Evolutionary conservation across 1,140 invertebrate species (phyloP).

Genomic region (Telenomus remus): DNA sequence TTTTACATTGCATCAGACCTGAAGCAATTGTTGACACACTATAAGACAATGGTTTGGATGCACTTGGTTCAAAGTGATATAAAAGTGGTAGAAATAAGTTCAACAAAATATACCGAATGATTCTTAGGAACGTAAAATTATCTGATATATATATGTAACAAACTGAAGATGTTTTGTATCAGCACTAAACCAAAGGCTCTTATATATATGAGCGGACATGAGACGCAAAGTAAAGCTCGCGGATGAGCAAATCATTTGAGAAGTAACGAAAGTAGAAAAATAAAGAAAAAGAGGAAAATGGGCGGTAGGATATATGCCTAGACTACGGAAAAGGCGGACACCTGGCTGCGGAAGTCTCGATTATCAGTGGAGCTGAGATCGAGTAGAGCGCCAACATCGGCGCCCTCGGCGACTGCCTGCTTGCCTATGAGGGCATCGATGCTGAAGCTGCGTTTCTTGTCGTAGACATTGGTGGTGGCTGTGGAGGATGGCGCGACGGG

Average conservation of each 20-base stretch:
- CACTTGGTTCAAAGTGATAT: background rate
- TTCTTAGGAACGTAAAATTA: no score
- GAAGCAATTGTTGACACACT: background rate
- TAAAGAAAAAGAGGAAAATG: background rate
- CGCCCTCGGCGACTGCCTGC: constrained; percentile 64
- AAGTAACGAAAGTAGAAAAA: background rate
- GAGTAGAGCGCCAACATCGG: constrained; percentile 63
- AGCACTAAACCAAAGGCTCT: no score
- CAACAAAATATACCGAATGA: no score
- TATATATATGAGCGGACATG: no score
- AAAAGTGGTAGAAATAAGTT: no score
- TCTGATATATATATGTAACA: no score
- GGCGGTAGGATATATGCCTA: constrained; percentile 35
- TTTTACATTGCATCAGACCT: background rate
- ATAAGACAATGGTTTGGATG: background rate
- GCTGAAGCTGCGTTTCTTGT: constrained; percentile 74
- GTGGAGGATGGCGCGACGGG: constrained; percentile 13
- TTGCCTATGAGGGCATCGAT: constrained; percentile 77
- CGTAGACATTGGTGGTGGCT: constrained; percentile 39
- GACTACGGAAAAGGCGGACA: constrained; percentile 74
- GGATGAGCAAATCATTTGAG: no score
- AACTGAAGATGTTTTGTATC: no score
- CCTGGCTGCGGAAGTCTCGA: constrained; percentile 72
- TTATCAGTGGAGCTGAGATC: constrained; percentile 72
- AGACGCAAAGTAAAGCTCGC: no score